These are phyloP conservation scores for Gymnothorax javanicus DNA, from an alignment of 2,797 vertebrate genomes.

Conservation along the genomic window DNA sequence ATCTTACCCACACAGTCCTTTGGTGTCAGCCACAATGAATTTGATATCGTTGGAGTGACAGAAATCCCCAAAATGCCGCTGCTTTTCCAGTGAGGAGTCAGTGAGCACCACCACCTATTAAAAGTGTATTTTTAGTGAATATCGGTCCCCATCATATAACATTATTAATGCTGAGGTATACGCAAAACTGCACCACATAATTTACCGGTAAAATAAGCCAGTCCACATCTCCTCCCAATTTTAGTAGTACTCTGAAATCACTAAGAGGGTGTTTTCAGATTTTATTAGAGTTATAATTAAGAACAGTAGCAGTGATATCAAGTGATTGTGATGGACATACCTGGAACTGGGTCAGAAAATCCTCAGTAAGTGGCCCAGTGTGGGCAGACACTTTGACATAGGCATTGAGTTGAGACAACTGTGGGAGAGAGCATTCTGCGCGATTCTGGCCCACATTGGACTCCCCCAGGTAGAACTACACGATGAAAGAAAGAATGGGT, in stretches of 20 bases:
- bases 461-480: constrained; percentile 82
- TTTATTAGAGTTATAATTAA: neutral
- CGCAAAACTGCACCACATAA: neutral
- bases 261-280: neutral
- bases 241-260: neutral
- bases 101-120: constrained; percentile 87
- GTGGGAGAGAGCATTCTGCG: constrained; percentile 67
- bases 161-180: neutral
- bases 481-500: neutral
- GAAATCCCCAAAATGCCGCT: constrained; percentile 72
- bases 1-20: constrained; percentile 86
- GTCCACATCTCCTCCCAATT: neutral
- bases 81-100: constrained; percentile 80
- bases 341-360: constrained; percentile 75
- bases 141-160: neutral
- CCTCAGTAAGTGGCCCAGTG: constrained; percentile 61
- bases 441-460: constrained; percentile 73
- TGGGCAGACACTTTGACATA: constrained; percentile 64
- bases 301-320: neutral
- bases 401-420: constrained; percentile 74
- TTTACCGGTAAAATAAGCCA: neutral
- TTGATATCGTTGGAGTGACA: constrained; percentile 74
- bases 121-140: neutral
- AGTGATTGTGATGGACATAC: constrained; percentile 52
- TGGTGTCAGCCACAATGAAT: constrained; percentile 81